Base-by-base conservation (phyloP, 2,888 invertebrate genomes). In the Gymnosoma rotundatum region DNA sequence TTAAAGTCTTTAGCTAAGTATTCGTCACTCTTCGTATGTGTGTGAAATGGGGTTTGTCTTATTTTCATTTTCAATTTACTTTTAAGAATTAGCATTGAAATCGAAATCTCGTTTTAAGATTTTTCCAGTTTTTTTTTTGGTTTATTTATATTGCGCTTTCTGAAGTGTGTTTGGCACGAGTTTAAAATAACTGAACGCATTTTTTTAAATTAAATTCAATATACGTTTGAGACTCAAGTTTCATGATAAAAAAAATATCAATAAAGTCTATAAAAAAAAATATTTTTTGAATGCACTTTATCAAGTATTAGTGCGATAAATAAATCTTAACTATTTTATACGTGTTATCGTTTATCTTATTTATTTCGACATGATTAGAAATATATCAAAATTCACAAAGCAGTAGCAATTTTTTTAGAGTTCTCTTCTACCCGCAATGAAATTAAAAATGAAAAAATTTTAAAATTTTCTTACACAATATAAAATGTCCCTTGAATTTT, bases 101-200 rank as follows among this genome's bases (percentile, higher is more conserved):
- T 75, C 48, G 58, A 74, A 75, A 66, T 75, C 83, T 54, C 75
- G 79, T 79, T 74, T 64, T 60, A 18, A 52, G 32, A 38, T 61
- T 45, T 61, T 78, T 32, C 16, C 6, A n/a, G 14, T 38, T 50
- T 21, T 9, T 64, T 32, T 45, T 45, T 2, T 64, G 8, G 8
- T 38, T 52, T 18, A 10, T 54, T 70, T 16, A n/a, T 73, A 38
- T 61, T 32, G 12, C 36, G n/a, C 38, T 58, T 20, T 60, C 50
- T 75, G 45, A 56, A 78, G 78, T 78, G 79, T 75, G 72, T 61
- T 83, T 83, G 79, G 75, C 83, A 79, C 83, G 83, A 83, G 83
- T 66, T 75, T 66, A 32, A 58, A 60, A 63, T 18, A 67, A 50
- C 42, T 25, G 58, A 72, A 79, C n/a, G 42, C 38, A 50, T 56